These are phyloP conservation scores for Anser brachyrhynchus DNA, from an alignment of 2,113 vertebrate species.

Conservation along the genomic window DNA sequence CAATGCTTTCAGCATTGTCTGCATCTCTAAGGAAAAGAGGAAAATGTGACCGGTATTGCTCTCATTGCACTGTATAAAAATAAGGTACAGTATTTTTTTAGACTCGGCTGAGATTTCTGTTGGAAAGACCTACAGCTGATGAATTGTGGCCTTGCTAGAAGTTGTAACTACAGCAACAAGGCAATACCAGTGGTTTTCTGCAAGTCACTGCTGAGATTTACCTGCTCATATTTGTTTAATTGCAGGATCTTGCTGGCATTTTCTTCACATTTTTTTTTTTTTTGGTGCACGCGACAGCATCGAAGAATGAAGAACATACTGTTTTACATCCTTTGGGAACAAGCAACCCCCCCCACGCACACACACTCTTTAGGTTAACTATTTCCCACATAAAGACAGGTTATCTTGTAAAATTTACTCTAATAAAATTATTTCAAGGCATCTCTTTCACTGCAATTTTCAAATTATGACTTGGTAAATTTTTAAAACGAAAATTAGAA, in stretches of 20 bases:
- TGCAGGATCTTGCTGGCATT: slow-evolving; percentile 22
- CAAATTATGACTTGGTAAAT: neutral
- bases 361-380: neutral
- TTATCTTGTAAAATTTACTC: neutral
- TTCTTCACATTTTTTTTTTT: neutral
- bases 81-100: neutral
- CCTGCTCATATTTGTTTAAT: slow-evolving; percentile 29
- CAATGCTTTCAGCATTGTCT: neutral
- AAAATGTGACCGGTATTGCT: neutral
- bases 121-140: slow-evolving; percentile 16
- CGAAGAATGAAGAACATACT: neutral
- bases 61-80: slow-evolving; percentile 8
- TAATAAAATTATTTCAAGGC: neutral
- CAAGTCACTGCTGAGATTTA: slow-evolving; percentile 25
- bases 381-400: neutral
- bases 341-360: neutral
- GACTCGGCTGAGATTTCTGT: neutral
- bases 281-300: neutral
- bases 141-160: slow-evolving; percentile 46
- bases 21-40: neutral
- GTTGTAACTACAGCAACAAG: slow-evolving; percentile 45
- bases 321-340: neutral
- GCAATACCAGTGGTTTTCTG: slow-evolving; percentile 29
- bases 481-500: neutral
- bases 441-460: neutral